phyloP scores from a whole-genome alignment of 2,797 vertebrate species.

The Rhodeus uyekii region DNA sequence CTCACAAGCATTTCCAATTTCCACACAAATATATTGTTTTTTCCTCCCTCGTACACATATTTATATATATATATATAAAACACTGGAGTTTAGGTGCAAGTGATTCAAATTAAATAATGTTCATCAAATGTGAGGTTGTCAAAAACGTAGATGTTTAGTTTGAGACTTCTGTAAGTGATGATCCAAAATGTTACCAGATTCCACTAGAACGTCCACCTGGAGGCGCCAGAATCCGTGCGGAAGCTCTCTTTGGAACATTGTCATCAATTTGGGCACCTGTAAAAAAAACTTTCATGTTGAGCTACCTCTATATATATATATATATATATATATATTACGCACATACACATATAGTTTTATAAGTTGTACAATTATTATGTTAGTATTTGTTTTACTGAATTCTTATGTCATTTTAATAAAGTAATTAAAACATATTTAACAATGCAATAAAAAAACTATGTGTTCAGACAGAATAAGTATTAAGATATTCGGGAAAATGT shows the following conservation, averaged over 20 bases:
- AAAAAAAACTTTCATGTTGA: constrained; percentile 34
- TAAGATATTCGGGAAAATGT: not conserved
- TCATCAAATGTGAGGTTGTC: constrained; percentile 60
- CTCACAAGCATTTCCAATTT: constrained; percentile 27
- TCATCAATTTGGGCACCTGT: constrained; percentile 93
- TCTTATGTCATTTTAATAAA: too few species aligned
- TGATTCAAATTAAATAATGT: constrained; percentile 48
- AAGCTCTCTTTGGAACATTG: constrained; percentile 93
- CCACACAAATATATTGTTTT: constrained; percentile 37
- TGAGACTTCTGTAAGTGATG: constrained; percentile 50
- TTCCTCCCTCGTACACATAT: not conserved
- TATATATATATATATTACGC: too few species aligned
- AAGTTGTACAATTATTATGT: too few species aligned
- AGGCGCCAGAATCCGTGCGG: constrained; percentile 91
- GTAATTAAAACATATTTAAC: too few species aligned
- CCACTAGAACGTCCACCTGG: constrained; percentile 94
- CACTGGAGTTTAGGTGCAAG: constrained; percentile 49
- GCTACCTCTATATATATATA: too few species aligned
- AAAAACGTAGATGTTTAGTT: constrained; percentile 51
- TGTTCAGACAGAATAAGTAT: not conserved
- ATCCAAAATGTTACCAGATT: constrained; percentile 85
- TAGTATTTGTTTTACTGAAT: too few species aligned
- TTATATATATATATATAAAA: constrained; percentile 46
- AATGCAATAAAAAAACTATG: not conserved
- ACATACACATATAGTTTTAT: too few species aligned